A percentile compares a stretch with the other conserved stretches of the same genome.
These are phyloP conservation scores for Acyrthosiphon pisum DNA, from an alignment of 1,140 invertebrate genomes.

Conservation along the genomic window DNA sequence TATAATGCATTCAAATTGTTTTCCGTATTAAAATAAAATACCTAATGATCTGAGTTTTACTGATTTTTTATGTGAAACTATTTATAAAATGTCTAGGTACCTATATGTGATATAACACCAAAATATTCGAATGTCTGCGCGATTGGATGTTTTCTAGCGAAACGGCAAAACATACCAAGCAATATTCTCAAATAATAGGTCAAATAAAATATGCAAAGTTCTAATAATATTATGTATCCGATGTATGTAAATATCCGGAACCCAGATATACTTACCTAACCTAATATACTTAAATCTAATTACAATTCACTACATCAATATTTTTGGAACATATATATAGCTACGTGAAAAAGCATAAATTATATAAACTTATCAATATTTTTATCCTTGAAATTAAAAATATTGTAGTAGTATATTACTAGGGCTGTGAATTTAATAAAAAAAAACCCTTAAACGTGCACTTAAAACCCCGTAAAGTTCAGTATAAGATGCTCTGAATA, in stretches of 20 bases:
- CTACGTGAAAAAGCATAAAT: background rate
- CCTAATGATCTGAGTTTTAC: background rate
- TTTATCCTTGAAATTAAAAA: too few relatives aligned
- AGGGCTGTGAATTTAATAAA: too few relatives aligned
- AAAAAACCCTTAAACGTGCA: too few relatives aligned
- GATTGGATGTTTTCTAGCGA: background rate
- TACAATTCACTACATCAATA: background rate
- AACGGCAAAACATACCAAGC: background rate
- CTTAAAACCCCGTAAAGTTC: too few relatives aligned
- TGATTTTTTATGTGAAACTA: background rate
- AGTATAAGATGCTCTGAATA: too few relatives aligned
- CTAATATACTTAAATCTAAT: background rate
- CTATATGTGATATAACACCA: too few relatives aligned
- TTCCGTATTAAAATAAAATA: slow-evolving; percentile 10
- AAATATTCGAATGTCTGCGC: too few relatives aligned
- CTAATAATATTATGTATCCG: background rate
- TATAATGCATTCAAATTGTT: background rate
- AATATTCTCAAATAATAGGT: background rate
- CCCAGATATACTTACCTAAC: background rate
- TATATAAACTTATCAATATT: too few relatives aligned
- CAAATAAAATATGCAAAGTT: background rate
- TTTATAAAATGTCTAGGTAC: background rate
- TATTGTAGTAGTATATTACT: too few relatives aligned
- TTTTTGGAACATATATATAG: background rate
- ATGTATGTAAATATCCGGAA: background rate